A percentile compares a stretch with the other conserved stretches of the same genome.
phyloP scores from a whole-genome alignment of 2,113 vertebrate species.

The Romanogobio albipinnatus region DNA sequence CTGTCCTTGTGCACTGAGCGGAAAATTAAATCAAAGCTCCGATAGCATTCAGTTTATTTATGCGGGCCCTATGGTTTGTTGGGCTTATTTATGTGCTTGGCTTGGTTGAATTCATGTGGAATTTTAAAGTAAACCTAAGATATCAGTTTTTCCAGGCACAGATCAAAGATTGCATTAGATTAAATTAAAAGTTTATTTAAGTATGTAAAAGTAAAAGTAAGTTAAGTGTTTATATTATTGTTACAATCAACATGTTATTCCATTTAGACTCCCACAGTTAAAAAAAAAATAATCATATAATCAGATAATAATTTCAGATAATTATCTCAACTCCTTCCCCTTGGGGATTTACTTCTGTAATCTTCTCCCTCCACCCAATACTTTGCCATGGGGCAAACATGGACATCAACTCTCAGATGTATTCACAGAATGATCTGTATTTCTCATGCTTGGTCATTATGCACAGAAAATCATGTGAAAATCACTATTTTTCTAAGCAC shows the following conservation, averaged over 20 bases:
- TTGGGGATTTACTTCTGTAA: background rate
- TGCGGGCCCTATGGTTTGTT: background rate
- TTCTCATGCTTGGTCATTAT: background rate
- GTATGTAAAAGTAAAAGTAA: no score
- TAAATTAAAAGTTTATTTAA: background rate
- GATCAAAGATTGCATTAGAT: background rate
- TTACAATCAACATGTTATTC: background rate
- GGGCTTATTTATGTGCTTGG: background rate
- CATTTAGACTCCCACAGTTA: background rate
- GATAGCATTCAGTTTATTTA: background rate
- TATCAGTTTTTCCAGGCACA: background rate
- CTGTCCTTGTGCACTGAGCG: background rate
- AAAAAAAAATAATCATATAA: no score
- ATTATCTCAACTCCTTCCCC: background rate
- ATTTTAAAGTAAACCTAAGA: background rate
- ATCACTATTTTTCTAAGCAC: slow-evolving; percentile 22
- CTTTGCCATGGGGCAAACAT: background rate
- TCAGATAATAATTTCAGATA: no score
- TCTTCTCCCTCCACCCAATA: background rate
- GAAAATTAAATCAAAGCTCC: slow-evolving; percentile 5
- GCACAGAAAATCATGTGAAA: background rate
- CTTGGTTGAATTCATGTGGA: background rate
- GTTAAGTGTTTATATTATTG: background rate
- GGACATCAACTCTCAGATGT: background rate
- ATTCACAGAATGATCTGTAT: background rate